phyloP scores from a whole-genome alignment of 2,113 vertebrate genomes.

The Epinephelus cyanopodus region DNA sequence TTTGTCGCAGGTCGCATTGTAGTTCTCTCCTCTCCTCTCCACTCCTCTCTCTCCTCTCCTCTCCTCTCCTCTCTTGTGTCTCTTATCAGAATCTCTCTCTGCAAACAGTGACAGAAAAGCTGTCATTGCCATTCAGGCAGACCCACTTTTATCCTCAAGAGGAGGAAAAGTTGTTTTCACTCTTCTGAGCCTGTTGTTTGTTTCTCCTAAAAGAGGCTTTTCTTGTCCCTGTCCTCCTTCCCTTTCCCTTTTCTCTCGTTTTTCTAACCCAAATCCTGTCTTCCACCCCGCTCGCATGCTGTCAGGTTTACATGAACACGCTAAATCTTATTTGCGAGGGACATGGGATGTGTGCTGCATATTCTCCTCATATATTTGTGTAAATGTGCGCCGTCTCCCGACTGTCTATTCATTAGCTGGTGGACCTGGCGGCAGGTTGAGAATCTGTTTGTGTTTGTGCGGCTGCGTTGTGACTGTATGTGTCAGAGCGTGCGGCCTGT shows the following conservation, averaged over 20 bases:
- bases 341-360: conserved; percentile 15
- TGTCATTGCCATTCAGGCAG: conserved; percentile 38
- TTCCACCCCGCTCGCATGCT: conserved; percentile 24
- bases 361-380: conserved; percentile 10
- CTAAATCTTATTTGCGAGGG: conserved; percentile 34
- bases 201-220: conserved; percentile 54
- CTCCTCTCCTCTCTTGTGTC: conserved; percentile 9
- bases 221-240: conserved; percentile 25
- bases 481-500: conserved; percentile 6
- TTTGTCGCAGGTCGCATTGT: not conserved
- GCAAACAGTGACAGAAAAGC: conserved; percentile 36
- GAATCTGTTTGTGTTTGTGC: conserved; percentile 18
- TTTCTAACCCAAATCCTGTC: conserved; percentile 39
- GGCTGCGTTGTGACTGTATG: not conserved
- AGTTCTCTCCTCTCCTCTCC: not conserved
- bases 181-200: conserved; percentile 53
- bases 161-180: conserved; percentile 52
- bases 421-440: conserved; percentile 22
- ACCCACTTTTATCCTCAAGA: conserved; percentile 46
- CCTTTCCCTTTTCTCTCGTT: conserved; percentile 2
- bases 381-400: conserved; percentile 1
- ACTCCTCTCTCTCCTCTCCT: not conserved
- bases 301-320: conserved; percentile 31
- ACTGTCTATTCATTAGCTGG: conserved; percentile 40
- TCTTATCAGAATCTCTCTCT: conserved; percentile 21